These are phyloP conservation scores for Amazona vittata DNA, from an alignment of 2,113 vertebrate genomes.

Conservation along the genomic window DNA sequence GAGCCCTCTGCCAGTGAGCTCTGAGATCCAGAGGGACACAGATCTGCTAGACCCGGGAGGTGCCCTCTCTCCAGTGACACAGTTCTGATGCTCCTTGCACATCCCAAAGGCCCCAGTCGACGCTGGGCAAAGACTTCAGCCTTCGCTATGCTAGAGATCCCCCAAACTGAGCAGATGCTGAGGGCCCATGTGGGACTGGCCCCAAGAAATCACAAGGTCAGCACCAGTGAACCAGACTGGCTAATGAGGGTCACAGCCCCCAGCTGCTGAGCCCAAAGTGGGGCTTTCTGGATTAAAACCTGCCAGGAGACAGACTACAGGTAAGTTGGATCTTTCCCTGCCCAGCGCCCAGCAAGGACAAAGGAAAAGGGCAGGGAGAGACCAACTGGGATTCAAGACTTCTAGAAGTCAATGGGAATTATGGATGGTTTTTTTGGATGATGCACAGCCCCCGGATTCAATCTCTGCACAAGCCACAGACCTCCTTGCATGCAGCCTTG, in stretches of 20 bases:
- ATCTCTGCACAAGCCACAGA: not conserved
- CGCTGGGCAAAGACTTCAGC: not conserved
- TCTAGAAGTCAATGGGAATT: not conserved
- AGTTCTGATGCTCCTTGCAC: not conserved
- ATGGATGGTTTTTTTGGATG: not conserved
- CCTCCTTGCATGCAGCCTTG: not conserved
- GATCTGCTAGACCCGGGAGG: not conserved
- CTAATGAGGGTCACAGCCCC: not conserved
- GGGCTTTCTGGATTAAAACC: not conserved
- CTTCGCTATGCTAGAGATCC: not conserved
- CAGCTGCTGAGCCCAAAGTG: not conserved
- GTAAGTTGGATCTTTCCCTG: not conserved
- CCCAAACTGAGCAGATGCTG: not conserved
- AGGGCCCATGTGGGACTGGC: not conserved
- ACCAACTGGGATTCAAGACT: not conserved
- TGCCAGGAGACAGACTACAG: not conserved
- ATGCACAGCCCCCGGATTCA: not conserved
- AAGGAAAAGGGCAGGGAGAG: not conserved
- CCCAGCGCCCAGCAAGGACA: not conserved
- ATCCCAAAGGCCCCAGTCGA: accelerated
- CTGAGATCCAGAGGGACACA: not conserved
- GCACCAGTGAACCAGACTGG: not conserved
- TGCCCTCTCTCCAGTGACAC: not conserved
- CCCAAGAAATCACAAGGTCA: not conserved
- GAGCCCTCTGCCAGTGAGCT: not conserved